Evolutionary conservation across 2,113 vertebrate genomes (phyloP).

Genomic region (Nesogale talazaci): DNA sequence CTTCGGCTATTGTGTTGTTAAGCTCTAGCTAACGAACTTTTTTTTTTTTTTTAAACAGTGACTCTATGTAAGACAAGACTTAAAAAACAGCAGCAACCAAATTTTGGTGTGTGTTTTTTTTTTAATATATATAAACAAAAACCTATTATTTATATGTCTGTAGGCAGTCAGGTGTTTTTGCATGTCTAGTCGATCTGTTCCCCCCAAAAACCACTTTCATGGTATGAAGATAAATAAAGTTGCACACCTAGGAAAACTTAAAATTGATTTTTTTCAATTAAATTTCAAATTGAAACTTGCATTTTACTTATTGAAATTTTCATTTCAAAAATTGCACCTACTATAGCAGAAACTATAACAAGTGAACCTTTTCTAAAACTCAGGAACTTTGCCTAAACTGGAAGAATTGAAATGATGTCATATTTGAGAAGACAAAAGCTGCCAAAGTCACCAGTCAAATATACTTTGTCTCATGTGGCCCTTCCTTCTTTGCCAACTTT

Average conservation of each 20-base stretch:
- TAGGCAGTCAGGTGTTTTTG: conserved; percentile 11
- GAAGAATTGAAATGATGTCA: conserved; percentile 21
- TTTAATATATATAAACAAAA: conserved; percentile 56
- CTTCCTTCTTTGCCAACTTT: conserved; percentile 49
- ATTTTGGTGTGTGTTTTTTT: background rate
- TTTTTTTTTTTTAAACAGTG: conserved; percentile 50
- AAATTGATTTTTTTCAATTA: conserved; percentile 27
- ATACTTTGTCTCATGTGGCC: conserved; percentile 39
- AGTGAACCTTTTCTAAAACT: conserved; percentile 16
- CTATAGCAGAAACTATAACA: conserved; percentile 31
- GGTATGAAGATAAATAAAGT: conserved; percentile 38
- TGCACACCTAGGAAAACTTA: background rate
- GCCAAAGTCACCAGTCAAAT: background rate
- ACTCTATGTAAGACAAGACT: conserved; percentile 56
- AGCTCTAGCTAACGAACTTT: conserved; percentile 81
- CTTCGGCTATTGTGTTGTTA: conserved; percentile 78
- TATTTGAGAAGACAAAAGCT: conserved; percentile 36
- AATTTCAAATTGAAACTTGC: background rate
- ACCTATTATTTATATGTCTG: conserved; percentile 45
- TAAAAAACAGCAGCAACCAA: conserved; percentile 48
- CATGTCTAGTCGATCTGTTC: background rate
- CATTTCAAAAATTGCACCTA: background rate
- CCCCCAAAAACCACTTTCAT: background rate
- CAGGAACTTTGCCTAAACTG: conserved; percentile 38
- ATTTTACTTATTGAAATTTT: conserved; percentile 22